Conservation (phyloP, 1,140 invertebrate genomes). For the Bombus confusus region DNA sequence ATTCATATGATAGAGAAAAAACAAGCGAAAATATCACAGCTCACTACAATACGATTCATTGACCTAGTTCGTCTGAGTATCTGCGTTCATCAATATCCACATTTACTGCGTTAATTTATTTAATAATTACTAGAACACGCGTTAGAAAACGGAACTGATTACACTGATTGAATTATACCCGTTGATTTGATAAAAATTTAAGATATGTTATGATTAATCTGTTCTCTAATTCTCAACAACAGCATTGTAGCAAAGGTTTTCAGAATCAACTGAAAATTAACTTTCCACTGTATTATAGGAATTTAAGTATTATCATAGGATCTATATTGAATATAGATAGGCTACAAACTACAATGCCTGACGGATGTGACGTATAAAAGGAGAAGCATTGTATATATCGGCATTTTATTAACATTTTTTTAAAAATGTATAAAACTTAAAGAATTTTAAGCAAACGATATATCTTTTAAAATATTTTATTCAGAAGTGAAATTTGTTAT, state of each 20-base stretch:
- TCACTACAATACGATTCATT: conserved; percentile 21
- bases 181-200: background rate
- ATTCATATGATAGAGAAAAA: background rate
- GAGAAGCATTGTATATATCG: background rate
- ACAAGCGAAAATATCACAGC: conserved; percentile 12
- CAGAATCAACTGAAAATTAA: conserved; percentile 6
- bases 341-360: background rate
- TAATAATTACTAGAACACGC: background rate
- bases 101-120: conserved; percentile 25
- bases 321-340: conserved; percentile 14
- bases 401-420: background rate
- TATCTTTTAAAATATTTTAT: background rate
- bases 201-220: background rate
- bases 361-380: background rate
- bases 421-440: background rate
- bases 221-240: background rate
- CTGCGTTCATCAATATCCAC: conserved; percentile 22
- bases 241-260: background rate
- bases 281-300: background rate
- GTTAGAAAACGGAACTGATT: background rate
- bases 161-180: too few species aligned
- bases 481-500: background rate
- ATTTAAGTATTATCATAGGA: conserved; percentile 21
- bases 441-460: background rate
- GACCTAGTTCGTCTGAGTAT: conserved; percentile 25